phyloP scores from a whole-genome alignment of 2,113 vertebrate species.

The Cyprinodon tularosa region DNA sequence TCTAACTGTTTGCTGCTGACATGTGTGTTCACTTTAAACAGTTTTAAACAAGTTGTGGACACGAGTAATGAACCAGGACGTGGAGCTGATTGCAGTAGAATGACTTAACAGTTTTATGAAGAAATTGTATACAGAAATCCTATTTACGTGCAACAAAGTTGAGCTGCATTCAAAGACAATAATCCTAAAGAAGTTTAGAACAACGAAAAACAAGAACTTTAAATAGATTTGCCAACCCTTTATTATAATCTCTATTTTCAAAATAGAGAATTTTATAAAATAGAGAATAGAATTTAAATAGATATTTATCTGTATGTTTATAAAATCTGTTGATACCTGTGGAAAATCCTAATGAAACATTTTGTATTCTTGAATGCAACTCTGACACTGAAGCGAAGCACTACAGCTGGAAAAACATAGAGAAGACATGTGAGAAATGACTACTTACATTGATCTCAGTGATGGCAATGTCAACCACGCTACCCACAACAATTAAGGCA shows the following conservation, averaged over 20 bases:
- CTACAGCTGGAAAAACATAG: conserved; percentile 3
- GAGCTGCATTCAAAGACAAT: conserved; percentile 10
- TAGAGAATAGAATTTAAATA: background rate
- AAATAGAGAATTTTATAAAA: background rate
- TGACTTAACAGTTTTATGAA: background rate
- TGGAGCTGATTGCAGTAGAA: conserved; percentile 25
- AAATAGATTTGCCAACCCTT: background rate
- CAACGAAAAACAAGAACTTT: background rate
- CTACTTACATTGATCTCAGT: conserved; percentile 99
- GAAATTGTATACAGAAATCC: background rate
- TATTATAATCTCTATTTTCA: background rate
- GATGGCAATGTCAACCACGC: conserved; percentile 99
- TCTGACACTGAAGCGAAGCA: conserved; percentile 42
- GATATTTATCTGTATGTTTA: background rate
- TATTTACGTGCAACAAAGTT: background rate
- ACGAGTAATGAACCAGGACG: conserved; percentile 3
- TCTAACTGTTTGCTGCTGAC: background rate
- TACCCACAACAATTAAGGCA: conserved; percentile 99
- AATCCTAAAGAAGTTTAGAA: background rate
- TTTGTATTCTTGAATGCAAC: conserved; percentile 24
- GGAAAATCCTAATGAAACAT: background rate
- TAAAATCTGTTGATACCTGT: background rate
- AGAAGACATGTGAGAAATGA: conserved; percentile 39
- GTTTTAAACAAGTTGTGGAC: conserved; percentile 4
- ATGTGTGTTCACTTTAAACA: background rate